Evolutionary conservation across 2,888 invertebrate species (phyloP).

Genomic region (Macrophya annulata): DNA sequence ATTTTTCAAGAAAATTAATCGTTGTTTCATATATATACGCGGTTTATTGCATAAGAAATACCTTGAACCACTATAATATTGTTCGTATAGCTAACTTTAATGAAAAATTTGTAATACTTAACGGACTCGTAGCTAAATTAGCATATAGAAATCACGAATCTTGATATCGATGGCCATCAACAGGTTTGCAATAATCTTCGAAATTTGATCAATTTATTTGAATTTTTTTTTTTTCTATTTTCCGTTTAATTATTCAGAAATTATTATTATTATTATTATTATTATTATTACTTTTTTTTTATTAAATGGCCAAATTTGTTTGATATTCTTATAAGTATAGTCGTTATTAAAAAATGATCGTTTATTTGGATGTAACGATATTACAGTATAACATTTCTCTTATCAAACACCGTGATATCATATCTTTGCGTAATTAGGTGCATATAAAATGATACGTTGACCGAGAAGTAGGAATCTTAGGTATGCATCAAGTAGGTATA

Average conservation of each 20-base stretch:
- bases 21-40: neutral
- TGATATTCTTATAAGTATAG: too few relatives aligned
- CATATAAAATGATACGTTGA: slow-evolving; percentile 4
- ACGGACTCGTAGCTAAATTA: neutral
- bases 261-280: too few relatives aligned
- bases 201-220: neutral
- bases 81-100: neutral
- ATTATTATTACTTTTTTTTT: too few relatives aligned
- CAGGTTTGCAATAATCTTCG: neutral
- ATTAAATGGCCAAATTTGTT: neutral
- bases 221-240: neutral
- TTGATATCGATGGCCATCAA: neutral
- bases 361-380: neutral
- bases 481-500: too few relatives aligned
- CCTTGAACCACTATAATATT: neutral
- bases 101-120: slow-evolving; percentile 7
- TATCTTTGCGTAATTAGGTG: neutral
- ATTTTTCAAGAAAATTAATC: neutral
- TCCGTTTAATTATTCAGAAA: neutral
- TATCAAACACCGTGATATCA: too few relatives aligned
- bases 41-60: neutral
- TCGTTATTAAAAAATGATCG: neutral
- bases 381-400: neutral
- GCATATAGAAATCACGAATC: slow-evolving; percentile 24
- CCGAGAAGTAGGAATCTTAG: neutral